Percentiles rank a stretch among this genome's conserved stretches.
Evolutionary conservation across 2,888 invertebrate genomes (phyloP).

Genomic region (Hyalella azteca): DNA sequence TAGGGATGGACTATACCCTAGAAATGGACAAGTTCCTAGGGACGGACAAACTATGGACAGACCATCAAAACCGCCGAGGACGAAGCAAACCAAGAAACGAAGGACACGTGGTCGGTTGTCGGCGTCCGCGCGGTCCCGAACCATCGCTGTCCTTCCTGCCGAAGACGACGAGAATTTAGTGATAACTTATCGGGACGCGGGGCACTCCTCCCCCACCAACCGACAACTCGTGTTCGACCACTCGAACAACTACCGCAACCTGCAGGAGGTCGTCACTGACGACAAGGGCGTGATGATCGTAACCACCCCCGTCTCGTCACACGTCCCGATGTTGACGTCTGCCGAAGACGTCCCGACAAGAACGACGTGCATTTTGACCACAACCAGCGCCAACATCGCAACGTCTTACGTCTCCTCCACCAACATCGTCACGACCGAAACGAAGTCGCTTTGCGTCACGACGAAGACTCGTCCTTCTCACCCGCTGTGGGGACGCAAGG

Average conservation of each 20-base stretch:
- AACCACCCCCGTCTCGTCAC: neutral
- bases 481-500: neutral
- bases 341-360: no score
- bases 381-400: no score
- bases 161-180: neutral
- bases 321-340: no score
- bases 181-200: neutral
- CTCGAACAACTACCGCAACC: conserved; percentile 14
- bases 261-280: neutral
- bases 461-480: neutral
- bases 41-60: neutral
- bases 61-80: neutral
- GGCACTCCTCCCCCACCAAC: neutral
- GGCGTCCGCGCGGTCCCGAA: neutral
- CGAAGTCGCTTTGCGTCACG: neutral
- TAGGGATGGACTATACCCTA: no score
- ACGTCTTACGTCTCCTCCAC: neutral
- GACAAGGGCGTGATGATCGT: neutral
- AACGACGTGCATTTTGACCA: no score
- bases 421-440: neutral
- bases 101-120: neutral
- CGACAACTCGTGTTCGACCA: conserved; percentile 5
- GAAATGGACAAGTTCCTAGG: no score
- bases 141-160: neutral
- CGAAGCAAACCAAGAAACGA: conserved; percentile 11